Evolutionary conservation across 2,113 vertebrate species (phyloP), one percentile per base, ranked within the genome.

Genomic region (Ammodytes dubius): DNA sequence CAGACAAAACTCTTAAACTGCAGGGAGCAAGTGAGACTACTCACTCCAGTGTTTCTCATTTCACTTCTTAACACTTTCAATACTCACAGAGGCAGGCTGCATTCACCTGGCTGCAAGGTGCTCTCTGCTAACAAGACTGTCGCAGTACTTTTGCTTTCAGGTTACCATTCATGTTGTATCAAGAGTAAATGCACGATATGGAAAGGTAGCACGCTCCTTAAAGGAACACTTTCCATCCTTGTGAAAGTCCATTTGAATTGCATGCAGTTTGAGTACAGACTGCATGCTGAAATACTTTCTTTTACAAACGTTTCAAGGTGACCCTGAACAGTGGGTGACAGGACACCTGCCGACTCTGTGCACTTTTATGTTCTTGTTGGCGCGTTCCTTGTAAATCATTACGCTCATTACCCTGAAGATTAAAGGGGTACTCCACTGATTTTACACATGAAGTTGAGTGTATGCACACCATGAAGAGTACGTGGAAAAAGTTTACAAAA

Each of bases 11-110:
- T 45, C 10, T 59, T 2, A 47, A 52, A 37, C 43, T 58, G 27
- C 7, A 17, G 45, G 50, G 69, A 68, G 50, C 50, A 19, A 45
- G 56, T 46, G 59, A 71, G 67, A 71, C 66, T 19, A 66, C 64
- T 65, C 50, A 45, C 43, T n/a, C 15, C 12, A 7, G 2, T 9
- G 10, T 43, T 59, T 17, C 9, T 13, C 57, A 35, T 47, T 19
- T 79, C 39, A 42, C 9, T 4, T 37, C 10, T 53, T 0, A 10
- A 39, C 47, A 49, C 40, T 47, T 77, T 68, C 37, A 17, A 1
- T 2, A 9, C 3, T 68, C 37, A 10, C 39, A 2, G 50, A 19
- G 8, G 58, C 27, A 1, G 7, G 45, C 52, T 13, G 68, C 7
- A 8, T 45, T 58, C 58, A 65, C 47, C 40, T 57, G 39, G 43